phyloP scores from a whole-genome alignment of 2,113 vertebrate species.

The Xyrauchen texanus region DNA sequence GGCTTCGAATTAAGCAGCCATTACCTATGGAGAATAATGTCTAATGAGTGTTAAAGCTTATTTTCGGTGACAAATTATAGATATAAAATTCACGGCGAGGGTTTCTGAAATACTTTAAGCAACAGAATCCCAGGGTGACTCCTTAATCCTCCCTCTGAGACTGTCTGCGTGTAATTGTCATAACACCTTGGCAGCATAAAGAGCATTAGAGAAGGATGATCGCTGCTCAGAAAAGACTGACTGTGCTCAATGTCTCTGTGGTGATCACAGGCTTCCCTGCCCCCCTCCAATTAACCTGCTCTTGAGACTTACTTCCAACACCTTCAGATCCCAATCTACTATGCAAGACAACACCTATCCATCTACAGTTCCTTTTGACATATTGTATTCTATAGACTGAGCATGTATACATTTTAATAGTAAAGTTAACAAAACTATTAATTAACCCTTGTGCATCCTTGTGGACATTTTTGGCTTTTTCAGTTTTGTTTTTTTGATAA shows the following conservation, averaged over 20 bases:
- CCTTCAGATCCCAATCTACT: conserved; percentile 2
- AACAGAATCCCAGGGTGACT: conserved; percentile 11
- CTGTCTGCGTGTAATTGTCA: conserved; percentile 39
- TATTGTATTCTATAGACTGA: too few species aligned
- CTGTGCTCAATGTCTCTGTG: not conserved
- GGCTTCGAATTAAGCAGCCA: too few species aligned
- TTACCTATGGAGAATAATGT: too few species aligned
- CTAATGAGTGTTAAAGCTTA: too few species aligned
- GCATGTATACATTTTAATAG: too few species aligned
- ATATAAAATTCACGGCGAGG: not conserved
- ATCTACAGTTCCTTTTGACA: not conserved
- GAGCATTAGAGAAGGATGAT: conserved; percentile 41
- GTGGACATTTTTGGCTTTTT: too few species aligned
- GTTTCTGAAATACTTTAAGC: not conserved
- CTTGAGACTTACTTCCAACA: conserved; percentile 3
- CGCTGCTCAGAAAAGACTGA: not conserved
- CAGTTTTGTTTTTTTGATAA: too few species aligned
- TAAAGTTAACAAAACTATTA: too few species aligned
- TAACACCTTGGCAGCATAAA: conserved; percentile 25
- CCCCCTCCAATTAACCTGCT: conserved; percentile 29
- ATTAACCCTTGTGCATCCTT: too few species aligned
- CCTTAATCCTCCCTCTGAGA: conserved; percentile 1
- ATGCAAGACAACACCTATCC: conserved; percentile 23
- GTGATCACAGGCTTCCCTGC: conserved; percentile 32
- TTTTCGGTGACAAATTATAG: not conserved